A percentile compares a stretch with the other conserved stretches of the same genome.
phyloP scores from a whole-genome alignment of 2,113 vertebrate species.

The Sinocyclocheilus grahami region DNA sequence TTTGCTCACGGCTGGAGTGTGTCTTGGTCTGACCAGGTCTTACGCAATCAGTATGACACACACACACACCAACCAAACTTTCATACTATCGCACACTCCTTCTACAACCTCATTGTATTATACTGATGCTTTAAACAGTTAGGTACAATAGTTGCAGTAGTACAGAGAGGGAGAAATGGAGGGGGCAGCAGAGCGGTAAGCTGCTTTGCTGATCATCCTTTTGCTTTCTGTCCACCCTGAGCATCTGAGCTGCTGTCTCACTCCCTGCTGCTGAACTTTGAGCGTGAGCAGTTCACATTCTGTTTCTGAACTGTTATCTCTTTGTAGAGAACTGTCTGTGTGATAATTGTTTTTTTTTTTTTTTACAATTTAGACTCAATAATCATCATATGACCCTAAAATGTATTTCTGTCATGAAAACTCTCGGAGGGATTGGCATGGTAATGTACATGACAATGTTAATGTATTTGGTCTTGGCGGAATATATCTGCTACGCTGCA shows the following conservation, averaged over 20 bases:
- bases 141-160: slow-evolving; percentile 21
- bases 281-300: not conserved
- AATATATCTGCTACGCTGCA: too few species aligned
- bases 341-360: not conserved
- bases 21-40: slow-evolving; percentile 40
- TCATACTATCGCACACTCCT: not conserved
- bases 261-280: slow-evolving; percentile 11
- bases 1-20: slow-evolving; percentile 35
- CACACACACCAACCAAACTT: slow-evolving; percentile 23
- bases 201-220: slow-evolving; percentile 15
- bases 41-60: slow-evolving; percentile 14
- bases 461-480: too few species aligned
- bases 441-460: too few species aligned
- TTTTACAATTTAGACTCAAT: not conserved
- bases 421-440: too few species aligned
- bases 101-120: slow-evolving; percentile 4
- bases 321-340: not conserved
- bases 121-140: slow-evolving; percentile 19
- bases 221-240: slow-evolving; percentile 4
- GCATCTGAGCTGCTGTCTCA: not conserved
- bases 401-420: too few species aligned
- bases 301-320: not conserved
- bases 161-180: not conserved
- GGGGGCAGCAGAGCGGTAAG: not conserved
- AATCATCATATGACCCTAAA: not conserved